Base-by-base conservation (phyloP, 2,888 invertebrate genomes). In the Pristionchus mayeri region DNA sequence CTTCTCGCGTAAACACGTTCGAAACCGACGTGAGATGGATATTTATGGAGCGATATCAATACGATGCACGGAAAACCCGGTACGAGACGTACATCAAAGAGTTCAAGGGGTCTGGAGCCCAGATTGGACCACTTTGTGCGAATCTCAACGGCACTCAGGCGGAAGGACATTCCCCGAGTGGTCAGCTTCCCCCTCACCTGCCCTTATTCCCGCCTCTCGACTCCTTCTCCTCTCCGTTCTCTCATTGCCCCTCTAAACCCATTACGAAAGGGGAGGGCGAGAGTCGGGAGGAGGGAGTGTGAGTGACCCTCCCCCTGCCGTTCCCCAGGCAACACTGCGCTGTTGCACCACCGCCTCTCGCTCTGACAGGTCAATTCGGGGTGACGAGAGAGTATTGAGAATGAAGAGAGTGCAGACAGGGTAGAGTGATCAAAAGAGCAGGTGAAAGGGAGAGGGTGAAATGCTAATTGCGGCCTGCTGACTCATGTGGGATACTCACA, bases 151-250 rank as follows among this genome's bases (percentile, higher is more conserved):
- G 0, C 27, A 50, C 27, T 40, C 76, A 1, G 30, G 50, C 21
- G 76, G 50, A 78, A 27, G 21, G 30, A 9, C 21, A 48, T 40
- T 71, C 21, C 71, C 71, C 16, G 71, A 37, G 37, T 40, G 37
- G 40, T 71, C 71, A 11, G 40, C 24, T 11, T 40, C 40, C 40
- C n/a, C 16, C 24, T 40, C 76, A 27, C 76, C 24, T 24, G 24
- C 40, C 30, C 76, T n/a, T 76, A 9, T 44, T 80, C 34, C 37
- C 21, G 11, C 9, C n/a, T 80, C 34, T 24, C 21, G 11, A 1
- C n/a, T 52, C 52, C 44, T 54, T 54, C 80, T 57, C 48, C 40
- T 80, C 80, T 44, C 80, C 52, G 34, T 79, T 52, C 79, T 78
- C 52, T 30, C 80, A 57, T 60, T 78, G 44, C 57, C 80, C 48